Base-by-base conservation (phyloP, 2,113 vertebrate species). In the Gobiocypris rarus region DNA sequence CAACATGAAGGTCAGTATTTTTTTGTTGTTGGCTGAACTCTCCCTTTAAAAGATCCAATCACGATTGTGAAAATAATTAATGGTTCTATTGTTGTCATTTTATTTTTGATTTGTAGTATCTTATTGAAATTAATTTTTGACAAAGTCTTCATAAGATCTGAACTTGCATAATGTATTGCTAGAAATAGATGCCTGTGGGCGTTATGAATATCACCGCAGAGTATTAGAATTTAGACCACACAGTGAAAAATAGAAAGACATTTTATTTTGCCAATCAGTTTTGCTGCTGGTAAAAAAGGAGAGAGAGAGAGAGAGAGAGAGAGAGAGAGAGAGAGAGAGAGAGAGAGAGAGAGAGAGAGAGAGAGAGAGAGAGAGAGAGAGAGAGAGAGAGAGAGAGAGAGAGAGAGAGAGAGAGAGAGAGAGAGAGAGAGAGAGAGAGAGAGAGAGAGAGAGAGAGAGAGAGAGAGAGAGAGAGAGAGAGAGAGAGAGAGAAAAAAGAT, bases 121-220 rank as follows among this genome's bases (percentile, higher is more conserved):
- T 43, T 71, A 7, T 7, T 43, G 67, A 69, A 10, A 41, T 69
- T 31, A 31, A 31, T 31, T 65, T 65, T 65, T 14, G 31, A 31
- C 8, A 73, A 19, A 48, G 22, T 11, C 9, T 73, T 73, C 17
- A 22, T 41, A n/a, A 73, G 43, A 48, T 13, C 11, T 73, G 31
- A 15, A 73, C 43, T 73, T 73, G 70, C 41, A 73, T 73, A 73
- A 48, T 73, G 41, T 41, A 73, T 48, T 41, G 5, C 70, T 73
- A 48, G 41, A 73, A 73, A 73, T 73, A 48, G 70, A 41, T 26
- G 41, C 43, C 71, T 9, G 71, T 74, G 43, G 43, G 71, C 7
- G 71, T 28, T 43, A 71, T 71, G 67, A 71, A 71, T 71, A 71
- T 71, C 38, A 22, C 69, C 1, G 34, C 34, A 13, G 19, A 74